Base-by-base conservation (phyloP, 1,140 invertebrate genomes). In the Phortica variegata region DNA sequence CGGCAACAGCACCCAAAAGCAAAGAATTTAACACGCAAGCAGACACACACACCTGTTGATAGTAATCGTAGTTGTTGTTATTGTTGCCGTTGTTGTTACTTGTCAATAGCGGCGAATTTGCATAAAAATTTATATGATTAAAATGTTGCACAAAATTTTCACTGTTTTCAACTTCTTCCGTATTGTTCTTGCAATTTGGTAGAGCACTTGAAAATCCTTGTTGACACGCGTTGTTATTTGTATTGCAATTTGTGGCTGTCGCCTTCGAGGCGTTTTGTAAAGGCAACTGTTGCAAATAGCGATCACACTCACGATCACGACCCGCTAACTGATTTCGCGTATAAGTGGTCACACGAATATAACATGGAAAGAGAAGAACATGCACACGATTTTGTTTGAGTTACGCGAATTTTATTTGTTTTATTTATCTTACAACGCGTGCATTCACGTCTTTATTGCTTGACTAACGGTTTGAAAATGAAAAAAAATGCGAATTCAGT, bases 41-140 rank as follows among this genome's bases (percentile, higher is more conserved):
- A 41, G 36, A 54, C 42, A 57, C 55, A 69, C 65, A 73, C 65
- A 66, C 70, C 66, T 70, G 65, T 63, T 71, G 66, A 62, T 54
- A 53, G 47, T 52, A 57, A 53, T 53, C 49, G 55, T 46, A 44
- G 53, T 56, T 47, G 52, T 49, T 36, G 47, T 31, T 45, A 32
- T 51, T 44, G 45, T 39, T 47, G 32, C 12, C 17, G 41, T 46
- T 55, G 51, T 45, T 45, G 41, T 43, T 36, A 9, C n/a, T 54
- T 47, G 49, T 23, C 47, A 61, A 58, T 26, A 56, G 58, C 40
- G 20, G 9, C 40, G 20, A 13, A 26, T 43, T 26, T 36, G 60
- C 63, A 60, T 68, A 58, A 37, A 68, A 69, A 56, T 49, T 60
- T 50, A 69, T 58, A 52, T 61, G 61, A 56, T 56, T 69, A 43